A percentile compares a stretch with the other conserved stretches of the same genome.
Evolutionary conservation across 2,113 vertebrate genomes (phyloP).

Genomic region (Channa maculata): DNA sequence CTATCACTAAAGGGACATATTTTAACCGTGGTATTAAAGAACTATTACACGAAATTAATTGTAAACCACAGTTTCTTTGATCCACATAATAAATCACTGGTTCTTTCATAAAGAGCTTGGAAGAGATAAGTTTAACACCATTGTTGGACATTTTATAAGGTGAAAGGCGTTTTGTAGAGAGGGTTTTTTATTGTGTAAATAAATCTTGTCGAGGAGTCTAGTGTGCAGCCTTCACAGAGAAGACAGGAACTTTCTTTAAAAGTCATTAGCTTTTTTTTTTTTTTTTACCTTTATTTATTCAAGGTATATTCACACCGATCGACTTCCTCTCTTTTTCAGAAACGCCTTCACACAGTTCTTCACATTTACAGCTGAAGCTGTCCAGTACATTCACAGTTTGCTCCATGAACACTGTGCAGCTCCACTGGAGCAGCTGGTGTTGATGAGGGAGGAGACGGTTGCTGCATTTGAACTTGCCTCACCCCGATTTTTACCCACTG

Average conservation of each 20-base stretch:
- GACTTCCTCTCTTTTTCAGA: no score
- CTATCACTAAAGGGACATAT: constrained; percentile 88
- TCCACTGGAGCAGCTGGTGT: no score
- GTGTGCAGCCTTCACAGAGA: constrained; percentile 22
- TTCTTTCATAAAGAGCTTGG: constrained; percentile 78
- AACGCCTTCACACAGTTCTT: no score
- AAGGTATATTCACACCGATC: no score
- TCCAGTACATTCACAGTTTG: no score
- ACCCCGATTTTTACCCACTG: no score
- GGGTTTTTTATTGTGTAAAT: constrained; percentile 65
- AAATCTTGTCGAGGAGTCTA: constrained; percentile 51
- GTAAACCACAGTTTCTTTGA: constrained; percentile 76
- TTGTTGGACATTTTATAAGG: constrained; percentile 68
- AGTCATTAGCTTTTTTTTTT: no score
- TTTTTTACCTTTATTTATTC: no score
- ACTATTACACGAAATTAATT: constrained; percentile 87
- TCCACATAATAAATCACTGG: constrained; percentile 83
- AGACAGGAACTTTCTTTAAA: constrained; percentile 33
- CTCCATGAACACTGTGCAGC: no score
- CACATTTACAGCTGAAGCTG: no score
- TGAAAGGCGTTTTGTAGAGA: constrained; percentile 43
- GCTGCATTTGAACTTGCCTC: no score
- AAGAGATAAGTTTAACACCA: constrained; percentile 69
- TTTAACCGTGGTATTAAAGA: constrained; percentile 83
- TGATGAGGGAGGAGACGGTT: no score